Evolutionary conservation across 2,888 invertebrate species (phyloP), one percentile per base, ranked within the genome.

Genomic region (Rhagium mordax): DNA sequence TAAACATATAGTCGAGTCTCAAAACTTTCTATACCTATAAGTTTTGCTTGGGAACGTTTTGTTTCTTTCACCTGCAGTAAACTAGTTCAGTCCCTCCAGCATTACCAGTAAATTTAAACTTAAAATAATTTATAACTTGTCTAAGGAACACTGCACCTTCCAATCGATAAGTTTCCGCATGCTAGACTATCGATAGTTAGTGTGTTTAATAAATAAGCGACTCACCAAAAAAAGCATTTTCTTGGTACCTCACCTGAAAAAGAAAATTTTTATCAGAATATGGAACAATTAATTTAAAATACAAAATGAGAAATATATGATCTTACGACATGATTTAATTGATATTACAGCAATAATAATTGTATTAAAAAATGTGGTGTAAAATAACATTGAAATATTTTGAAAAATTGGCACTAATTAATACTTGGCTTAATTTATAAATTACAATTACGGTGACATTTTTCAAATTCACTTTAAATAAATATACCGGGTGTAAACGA

Each of bases 91-190:
- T 55, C 55, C 24, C 55, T 55, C 24, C 0, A 41, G 41, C 24
- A 55, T 20, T 24, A n/a, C 24, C 55, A 55, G 24, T 55, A 55
- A 55, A 55, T 55, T 55, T 55, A 55, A 55, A 55, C 24, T 24
- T 55, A 24, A 55, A 55, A 55, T 24, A 55, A 55, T 55, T 55
- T 55, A 55, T 55, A 55, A 55, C 24, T 55, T 55, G 24, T 41
- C 41, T 6, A 55, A 55, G 55, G n/a, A 55, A 24, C 21, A 20
- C 24, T 55, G 55, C 55, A 55, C 55, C 51, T 49, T 55, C 55
- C 24, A 21, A 55, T 55, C 55, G n/a, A 55, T 55, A 55, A 21
- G n/a, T 24, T 55, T 24, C 55, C 21, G 55, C 55, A 24, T 55
- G 24, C n/a, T 15, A 55, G 13, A 24, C 24, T 55, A 55, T 20